Evolutionary conservation across 92 coral and sea anemone species (phyloP).

Genomic region (Siderastrea siderea): DNA sequence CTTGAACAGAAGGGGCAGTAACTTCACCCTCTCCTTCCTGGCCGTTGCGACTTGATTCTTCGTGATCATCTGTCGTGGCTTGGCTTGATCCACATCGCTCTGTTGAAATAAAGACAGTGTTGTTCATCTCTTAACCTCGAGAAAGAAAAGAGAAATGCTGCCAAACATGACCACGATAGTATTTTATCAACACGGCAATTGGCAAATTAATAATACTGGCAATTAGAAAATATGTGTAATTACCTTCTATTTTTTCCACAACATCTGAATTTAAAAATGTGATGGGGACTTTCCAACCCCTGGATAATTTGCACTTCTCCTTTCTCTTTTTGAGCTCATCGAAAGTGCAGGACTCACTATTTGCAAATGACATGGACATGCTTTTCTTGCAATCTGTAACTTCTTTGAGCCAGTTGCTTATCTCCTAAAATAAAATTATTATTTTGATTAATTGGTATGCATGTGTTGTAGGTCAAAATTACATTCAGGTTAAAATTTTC

Average conservation of each 20-base stretch:
- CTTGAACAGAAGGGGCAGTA: background rate
- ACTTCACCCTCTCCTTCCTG: background rate
- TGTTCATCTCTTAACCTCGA: background rate
- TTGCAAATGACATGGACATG: slow-evolving; percentile 1
- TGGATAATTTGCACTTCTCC: slow-evolving; percentile 6
- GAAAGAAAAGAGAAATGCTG: background rate
- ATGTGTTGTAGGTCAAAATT: too few relatives aligned
- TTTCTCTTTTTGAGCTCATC: slow-evolving; percentile 30
- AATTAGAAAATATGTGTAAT: background rate
- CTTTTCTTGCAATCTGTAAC: slow-evolving; percentile 14
- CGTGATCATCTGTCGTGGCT: background rate
- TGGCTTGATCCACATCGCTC: slow-evolving; percentile 27
- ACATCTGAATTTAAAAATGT: background rate
- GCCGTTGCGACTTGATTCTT: background rate
- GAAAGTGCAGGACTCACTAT: slow-evolving; percentile 5
- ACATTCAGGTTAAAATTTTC: too few relatives aligned
- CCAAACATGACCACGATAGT: background rate
- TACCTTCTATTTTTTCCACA: slow-evolving; percentile 2
- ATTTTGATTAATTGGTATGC: background rate
- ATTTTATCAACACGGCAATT: background rate
- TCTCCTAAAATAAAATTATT: background rate
- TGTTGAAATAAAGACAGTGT: background rate
- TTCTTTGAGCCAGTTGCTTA: slow-evolving; percentile 16
- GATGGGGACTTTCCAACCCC: slow-evolving; percentile 34
- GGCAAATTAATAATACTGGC: background rate